These are phyloP conservation scores for Hydraecia micacea DNA, from an alignment of 2,888 invertebrate genomes.

Conservation along the genomic window DNA sequence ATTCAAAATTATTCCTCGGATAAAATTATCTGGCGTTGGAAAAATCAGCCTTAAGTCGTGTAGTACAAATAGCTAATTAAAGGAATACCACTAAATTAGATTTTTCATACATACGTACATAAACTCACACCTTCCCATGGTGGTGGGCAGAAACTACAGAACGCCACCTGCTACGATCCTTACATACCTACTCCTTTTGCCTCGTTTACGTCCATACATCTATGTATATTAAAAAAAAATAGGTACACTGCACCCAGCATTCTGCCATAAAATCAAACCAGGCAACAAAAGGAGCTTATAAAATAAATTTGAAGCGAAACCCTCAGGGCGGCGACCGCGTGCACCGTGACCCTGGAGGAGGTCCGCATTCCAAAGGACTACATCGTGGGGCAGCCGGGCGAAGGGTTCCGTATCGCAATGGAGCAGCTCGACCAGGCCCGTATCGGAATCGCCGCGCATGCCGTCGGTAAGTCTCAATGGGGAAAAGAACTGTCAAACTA, in stretches of 20 bases:
- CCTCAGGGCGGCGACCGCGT: conserved; percentile 92
- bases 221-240: background rate
- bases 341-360: conserved; percentile 92
- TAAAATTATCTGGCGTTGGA: too few species aligned
- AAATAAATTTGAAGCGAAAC: conserved; percentile 78
- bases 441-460: conserved; percentile 94
- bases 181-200: too few species aligned
- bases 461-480: conserved; percentile 88
- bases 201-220: too few species aligned
- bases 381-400: conserved; percentile 89
- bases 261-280: conserved; percentile 37
- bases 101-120: too few species aligned
- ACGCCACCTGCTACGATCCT: too few species aligned
- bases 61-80: background rate
- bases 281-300: conserved; percentile 70
- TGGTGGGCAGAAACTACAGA: background rate
- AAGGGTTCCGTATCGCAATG: conserved; percentile 94
- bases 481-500: background rate
- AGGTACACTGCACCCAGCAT: conserved; percentile 48
- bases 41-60: background rate
- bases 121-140: background rate
- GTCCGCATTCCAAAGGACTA: conserved; percentile 89
- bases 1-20: too few species aligned
- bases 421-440: conserved; percentile 92
- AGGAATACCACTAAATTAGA: background rate